Evolutionary conservation across 2,113 vertebrate species (phyloP).

Genomic region (Elanoides forficatus): DNA sequence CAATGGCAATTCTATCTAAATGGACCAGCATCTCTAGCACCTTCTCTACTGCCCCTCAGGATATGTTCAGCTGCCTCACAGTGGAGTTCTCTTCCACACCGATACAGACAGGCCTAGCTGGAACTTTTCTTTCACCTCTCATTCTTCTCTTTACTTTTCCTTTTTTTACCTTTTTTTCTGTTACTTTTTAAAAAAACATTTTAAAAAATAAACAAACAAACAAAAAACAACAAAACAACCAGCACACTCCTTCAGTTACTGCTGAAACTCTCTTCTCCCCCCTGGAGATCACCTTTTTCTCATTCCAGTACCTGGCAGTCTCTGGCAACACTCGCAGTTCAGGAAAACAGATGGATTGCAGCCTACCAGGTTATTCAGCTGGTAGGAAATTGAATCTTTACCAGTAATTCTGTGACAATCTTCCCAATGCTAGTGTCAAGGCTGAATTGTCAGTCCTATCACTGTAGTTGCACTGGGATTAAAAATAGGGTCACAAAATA

Average conservation of each 20-base stretch:
- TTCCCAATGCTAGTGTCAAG: background rate
- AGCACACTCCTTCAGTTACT: background rate
- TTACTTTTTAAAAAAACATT: no score
- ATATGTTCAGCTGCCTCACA: background rate
- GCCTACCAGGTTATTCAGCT: background rate
- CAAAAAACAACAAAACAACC: background rate
- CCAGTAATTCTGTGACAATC: background rate
- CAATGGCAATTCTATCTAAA: background rate
- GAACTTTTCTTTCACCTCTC: background rate
- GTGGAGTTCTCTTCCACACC: background rate
- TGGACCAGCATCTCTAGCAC: background rate
- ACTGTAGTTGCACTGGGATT: background rate
- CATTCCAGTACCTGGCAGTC: background rate
- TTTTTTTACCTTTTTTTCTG: background rate
- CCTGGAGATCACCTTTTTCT: background rate
- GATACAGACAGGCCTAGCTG: background rate
- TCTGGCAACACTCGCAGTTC: background rate
- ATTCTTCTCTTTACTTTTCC: background rate
- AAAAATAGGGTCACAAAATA: background rate
- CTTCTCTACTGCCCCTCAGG: background rate
- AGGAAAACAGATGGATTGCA: slow-evolving; percentile 16
- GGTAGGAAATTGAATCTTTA: background rate
- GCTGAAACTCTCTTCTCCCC: background rate
- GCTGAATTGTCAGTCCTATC: background rate
- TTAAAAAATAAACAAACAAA: background rate